Conservation (phyloP, 1,140 invertebrate species). For the Cydia fagiglandana region DNA sequence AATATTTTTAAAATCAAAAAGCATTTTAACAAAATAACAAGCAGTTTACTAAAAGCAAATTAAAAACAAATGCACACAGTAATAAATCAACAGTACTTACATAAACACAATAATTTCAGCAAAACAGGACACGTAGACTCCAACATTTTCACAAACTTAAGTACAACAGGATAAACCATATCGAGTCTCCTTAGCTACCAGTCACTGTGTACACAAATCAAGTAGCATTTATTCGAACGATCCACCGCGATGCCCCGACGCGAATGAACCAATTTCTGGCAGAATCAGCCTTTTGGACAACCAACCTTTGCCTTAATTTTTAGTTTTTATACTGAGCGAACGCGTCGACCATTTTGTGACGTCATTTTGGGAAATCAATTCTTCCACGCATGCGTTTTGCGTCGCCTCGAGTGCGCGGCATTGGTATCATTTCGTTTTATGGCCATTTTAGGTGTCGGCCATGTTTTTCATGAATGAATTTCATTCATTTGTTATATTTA, state of each 20-base stretch:
- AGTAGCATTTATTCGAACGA: constrained; percentile 33
- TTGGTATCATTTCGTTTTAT: constrained; percentile 54
- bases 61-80: background rate
- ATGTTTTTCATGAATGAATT: constrained; percentile 70
- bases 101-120: constrained; percentile 65
- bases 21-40: background rate
- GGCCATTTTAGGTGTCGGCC: constrained; percentile 55
- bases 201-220: constrained; percentile 40
- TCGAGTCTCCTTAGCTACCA: constrained; percentile 50
- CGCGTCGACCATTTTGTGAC: constrained; percentile 71
- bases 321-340: constrained; percentile 69
- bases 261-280: constrained; percentile 40
- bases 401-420: constrained; percentile 57
- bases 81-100: constrained; percentile 52
- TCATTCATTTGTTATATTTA: constrained; percentile 67
- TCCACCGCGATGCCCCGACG: constrained; percentile 39
- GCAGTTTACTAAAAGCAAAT: background rate
- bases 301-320: constrained; percentile 58
- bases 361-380: constrained; percentile 67
- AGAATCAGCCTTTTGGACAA: constrained; percentile 42
- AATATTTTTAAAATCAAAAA: background rate
- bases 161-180: constrained; percentile 50
- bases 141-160: constrained; percentile 50
- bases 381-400: constrained; percentile 62
- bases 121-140: constrained; percentile 48